Evolutionary conservation across 2,888 invertebrate species (phyloP), one percentile per base, ranked within the genome.

Genomic region (Plutella xylostella): DNA sequence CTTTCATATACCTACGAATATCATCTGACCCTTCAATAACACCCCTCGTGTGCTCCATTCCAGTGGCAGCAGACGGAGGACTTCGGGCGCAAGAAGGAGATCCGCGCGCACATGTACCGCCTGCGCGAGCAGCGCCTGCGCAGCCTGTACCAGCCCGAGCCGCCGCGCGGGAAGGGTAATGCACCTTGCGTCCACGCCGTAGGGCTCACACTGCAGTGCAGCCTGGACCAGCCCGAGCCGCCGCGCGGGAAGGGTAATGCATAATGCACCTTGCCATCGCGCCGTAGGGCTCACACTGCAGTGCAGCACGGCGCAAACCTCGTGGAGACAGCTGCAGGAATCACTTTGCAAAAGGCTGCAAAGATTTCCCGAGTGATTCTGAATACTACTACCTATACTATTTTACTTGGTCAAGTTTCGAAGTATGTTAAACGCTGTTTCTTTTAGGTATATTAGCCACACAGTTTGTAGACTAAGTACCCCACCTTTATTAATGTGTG

Each of bases 51-150:
- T 48, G 48, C 55, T 48, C 48, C 11, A 3, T 77, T 84, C n/a
- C 80, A 92, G 92, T 93, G 93, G 92, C 90, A 92, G 77, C 90
- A 92, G 68, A 91, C 94, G 39, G 92, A 93, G 63, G 94, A 95
- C 75, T 92, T 92, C 71, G 91, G 91, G 45, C 89, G 89, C 52
- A 93, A 94, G 77, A 93, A 93, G 70, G 92, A 93, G 74, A 94
- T 96, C 60, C 89, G 95, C 49, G 87, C 92, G 38, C 90, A 94
- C 76, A 92, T 93, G 90, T 93, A 92, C 72, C 90, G 90, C 57
- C 84, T 95, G 67, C 88, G 94, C 38, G 94, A 95, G 70, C 89
- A 90, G 63, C 87, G 92, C 49, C 84, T 93, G 60, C 88, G 89
- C 63, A 89, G 90, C 71, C 89, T 92, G 55, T 93, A 93, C 82